Evolutionary conservation across 30 jellyfish, hydroid and myxozoan genomes (phyloP).

Genomic region (Aurelia sp.): DNA sequence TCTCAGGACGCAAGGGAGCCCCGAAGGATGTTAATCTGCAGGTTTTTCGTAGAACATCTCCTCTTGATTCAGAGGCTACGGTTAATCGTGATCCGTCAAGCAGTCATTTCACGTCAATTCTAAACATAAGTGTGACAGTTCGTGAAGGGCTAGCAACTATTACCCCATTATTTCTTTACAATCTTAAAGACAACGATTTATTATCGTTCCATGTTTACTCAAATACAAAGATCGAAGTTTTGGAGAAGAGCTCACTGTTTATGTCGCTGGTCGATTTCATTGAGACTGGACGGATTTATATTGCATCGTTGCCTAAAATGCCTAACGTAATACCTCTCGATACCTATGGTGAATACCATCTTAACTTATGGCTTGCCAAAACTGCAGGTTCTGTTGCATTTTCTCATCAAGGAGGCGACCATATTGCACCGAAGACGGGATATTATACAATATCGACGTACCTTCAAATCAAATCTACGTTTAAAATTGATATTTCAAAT

Average conservation of each 20-base stretch:
- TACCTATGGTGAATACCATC: not conserved
- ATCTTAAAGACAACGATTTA: slow-evolving; percentile 42
- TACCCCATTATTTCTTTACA: slow-evolving; percentile 29
- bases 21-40: slow-evolving; percentile 18
- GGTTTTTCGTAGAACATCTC: not conserved
- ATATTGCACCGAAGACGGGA: slow-evolving; percentile 34
- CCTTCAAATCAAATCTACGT: slow-evolving; percentile 6
- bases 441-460: slow-evolving; percentile 30
- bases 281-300: slow-evolving; percentile 60
- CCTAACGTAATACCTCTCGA: not conserved
- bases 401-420: not conserved
- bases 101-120: not conserved
- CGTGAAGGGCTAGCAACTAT: slow-evolving; percentile 1
- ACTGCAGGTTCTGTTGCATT: slow-evolving; percentile 19
- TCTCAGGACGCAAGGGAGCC: not conserved
- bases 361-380: slow-evolving; percentile 34
- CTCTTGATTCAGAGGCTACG: not conserved
- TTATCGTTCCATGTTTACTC: slow-evolving; percentile 40
- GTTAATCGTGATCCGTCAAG: not conserved
- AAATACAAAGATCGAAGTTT: not conserved
- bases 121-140: slow-evolving; percentile 25
- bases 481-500: not conserved
- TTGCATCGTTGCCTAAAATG: not conserved
- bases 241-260: slow-evolving; percentile 39
- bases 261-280: slow-evolving; percentile 57